Evolutionary conservation across 2,888 invertebrate genomes (phyloP).

Genomic region (Atrina japonica): DNA sequence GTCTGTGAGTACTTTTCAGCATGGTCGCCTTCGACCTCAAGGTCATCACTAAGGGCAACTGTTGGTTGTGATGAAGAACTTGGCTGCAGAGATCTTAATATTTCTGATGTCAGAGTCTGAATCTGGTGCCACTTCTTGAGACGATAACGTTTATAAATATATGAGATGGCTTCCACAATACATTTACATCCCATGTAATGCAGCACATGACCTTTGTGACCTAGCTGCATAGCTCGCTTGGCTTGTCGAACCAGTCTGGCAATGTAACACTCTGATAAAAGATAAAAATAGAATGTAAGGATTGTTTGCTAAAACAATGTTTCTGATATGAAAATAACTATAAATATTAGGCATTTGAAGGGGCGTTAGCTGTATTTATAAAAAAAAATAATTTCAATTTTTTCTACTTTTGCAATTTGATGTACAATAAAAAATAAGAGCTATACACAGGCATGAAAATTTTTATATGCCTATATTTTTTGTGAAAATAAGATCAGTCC

Average conservation of each 20-base stretch:
- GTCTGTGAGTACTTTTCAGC: neutral
- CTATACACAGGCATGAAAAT: too few species aligned
- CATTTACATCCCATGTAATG: conserved; percentile 11
- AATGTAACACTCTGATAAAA: conserved; percentile 10
- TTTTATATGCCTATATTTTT: too few species aligned
- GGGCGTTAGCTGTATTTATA: too few species aligned
- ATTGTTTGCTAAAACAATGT: too few species aligned
- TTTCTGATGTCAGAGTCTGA: neutral
- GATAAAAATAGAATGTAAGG: neutral
- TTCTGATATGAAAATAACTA: too few species aligned
- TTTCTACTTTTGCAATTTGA: too few species aligned
- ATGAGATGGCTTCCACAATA: neutral
- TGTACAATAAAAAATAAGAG: too few species aligned
- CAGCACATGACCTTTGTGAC: conserved; percentile 15
- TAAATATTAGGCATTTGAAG: too few species aligned
- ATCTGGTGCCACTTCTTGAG: conserved; percentile 17
- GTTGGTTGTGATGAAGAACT: neutral
- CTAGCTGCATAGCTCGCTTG: neutral
- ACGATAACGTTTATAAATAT: conserved; percentile 13
- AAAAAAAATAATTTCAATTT: too few species aligned
- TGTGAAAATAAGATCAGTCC: too few species aligned
- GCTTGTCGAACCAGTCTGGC: conserved; percentile 11
- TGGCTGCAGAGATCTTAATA: neutral
- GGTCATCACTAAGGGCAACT: neutral
- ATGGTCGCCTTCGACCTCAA: neutral